phyloP scores from a whole-genome alignment of 2,888 invertebrate species.

The Phytoseiulus persimilis region DNA sequence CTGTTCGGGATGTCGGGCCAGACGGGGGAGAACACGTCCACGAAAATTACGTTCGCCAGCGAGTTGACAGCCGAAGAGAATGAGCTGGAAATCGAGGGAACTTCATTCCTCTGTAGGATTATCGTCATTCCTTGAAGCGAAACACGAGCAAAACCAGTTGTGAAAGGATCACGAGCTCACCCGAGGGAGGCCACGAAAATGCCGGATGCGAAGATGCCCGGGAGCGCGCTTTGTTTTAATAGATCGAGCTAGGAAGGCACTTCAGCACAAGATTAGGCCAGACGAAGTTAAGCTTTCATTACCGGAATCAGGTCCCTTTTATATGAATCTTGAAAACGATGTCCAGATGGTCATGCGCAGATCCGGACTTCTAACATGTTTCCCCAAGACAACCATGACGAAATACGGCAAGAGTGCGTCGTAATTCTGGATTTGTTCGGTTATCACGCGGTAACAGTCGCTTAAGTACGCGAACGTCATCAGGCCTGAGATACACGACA shows the following conservation, averaged over 20 bases:
- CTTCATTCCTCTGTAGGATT: neutral
- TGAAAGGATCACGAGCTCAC: too few species aligned
- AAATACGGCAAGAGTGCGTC: slow-evolving; percentile 60
- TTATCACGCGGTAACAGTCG: slow-evolving; percentile 67
- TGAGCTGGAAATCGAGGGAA: neutral
- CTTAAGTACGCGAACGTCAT: slow-evolving; percentile 74
- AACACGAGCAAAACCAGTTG: too few species aligned
- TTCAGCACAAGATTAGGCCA: too few species aligned
- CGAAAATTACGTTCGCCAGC: neutral
- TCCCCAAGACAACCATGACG: slow-evolving; percentile 51
- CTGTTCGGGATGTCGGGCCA: neutral
- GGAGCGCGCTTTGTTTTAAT: slow-evolving; percentile 71
- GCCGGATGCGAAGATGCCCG: slow-evolving; percentile 81
- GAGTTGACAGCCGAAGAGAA: slow-evolving; percentile 9
- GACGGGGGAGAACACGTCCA: neutral
- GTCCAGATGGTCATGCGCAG: too few species aligned
- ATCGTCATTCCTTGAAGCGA: too few species aligned
- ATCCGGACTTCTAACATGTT: slow-evolving; percentile 46
- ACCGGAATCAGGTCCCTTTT: too few species aligned
- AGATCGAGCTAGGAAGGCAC: too few species aligned
- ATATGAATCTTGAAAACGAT: too few species aligned
- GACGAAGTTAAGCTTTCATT: too few species aligned
- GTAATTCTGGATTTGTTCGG: slow-evolving; percentile 58
- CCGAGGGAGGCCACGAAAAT: slow-evolving; percentile 84
- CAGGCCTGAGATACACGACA: slow-evolving; percentile 65